Evolutionary conservation across 2,113 vertebrate genomes (phyloP), one percentile per base, ranked within the genome.

Genomic region (Melanerpes aurifrons): DNA sequence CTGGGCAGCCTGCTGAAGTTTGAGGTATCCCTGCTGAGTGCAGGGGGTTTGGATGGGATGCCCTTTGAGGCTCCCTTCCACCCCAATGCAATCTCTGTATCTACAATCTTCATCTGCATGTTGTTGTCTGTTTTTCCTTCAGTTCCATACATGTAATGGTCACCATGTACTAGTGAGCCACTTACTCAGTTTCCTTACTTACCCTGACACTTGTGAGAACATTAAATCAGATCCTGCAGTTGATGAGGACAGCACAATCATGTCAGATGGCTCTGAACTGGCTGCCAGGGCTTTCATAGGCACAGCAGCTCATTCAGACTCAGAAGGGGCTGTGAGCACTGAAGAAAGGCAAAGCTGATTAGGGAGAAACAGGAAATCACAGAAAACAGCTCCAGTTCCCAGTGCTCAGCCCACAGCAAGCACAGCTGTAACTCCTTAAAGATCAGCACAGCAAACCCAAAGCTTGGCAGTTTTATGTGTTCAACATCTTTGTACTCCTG

Each of bases 341-440:
- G 1, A 85, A 89, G 50, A 79, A 87, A 86, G 75, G 29, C 4
- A 0, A 53, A 83, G 37, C 11, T 91, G 85, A 77, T 74, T 43
- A 80, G 53, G 12, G 31, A 29, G 10, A 93, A 93, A 94, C 31
- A 88, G 75, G 69, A 90, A 95, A 83, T 86, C 32, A 78, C 0
- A 0, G 35, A 53, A 82, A 95, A 86, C 68, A 61, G 61, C 37
- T 59, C 3, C 71, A 71, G 70, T 61, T 90, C 61, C 56, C 17
- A 0, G 37, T 81, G 43, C 43, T 86, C 53, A 80, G 59, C 16
- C 15, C 85, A 82, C 40, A 82, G 61, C 59, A 80, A 82, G 69
- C n/a, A 76, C 68, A 95, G 82, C 82, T 93, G 40, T 63, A 93
- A 82, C 24, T 87, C 57, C 79, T 91, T 90, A 67, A 28, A 72